phyloP scores from a whole-genome alignment of 2,113 vertebrate genomes.

The Corydoras maculifer region DNA sequence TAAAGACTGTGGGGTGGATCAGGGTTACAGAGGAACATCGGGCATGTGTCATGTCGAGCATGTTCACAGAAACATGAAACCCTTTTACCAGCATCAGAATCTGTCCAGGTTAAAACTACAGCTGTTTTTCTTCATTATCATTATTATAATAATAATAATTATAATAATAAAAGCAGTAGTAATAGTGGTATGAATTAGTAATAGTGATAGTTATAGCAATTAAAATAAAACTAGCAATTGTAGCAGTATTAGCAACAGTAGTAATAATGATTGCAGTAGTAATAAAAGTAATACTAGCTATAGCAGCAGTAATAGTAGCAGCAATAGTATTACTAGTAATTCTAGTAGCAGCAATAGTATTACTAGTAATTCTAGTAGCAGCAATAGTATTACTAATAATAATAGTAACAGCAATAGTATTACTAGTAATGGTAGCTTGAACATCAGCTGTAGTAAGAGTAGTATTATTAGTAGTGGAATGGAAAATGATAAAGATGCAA shows the following conservation, averaged over 20 bases:
- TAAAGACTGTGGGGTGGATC: slow-evolving; percentile 33
- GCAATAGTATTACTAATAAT: no score
- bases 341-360: no score
- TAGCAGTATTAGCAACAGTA: neutral
- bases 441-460: no score
- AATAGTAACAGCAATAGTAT: no score
- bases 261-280: neutral
- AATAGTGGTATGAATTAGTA: neutral
- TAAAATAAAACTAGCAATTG: neutral
- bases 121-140: no score
- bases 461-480: neutral
- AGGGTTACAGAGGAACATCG: slow-evolving; percentile 4
- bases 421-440: no score
- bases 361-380: no score
- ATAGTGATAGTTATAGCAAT: neutral
- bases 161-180: neutral
- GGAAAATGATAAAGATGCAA: neutral
- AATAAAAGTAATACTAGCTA: neutral
- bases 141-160: no score
- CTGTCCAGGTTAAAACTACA: neutral
- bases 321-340: no score
- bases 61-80: slow-evolving; percentile 28
- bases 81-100: neutral
- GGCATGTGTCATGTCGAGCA: slow-evolving; percentile 14
- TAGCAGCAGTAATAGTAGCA: neutral